Percentiles rank a stretch among this genome's conserved stretches.
These are phyloP conservation scores for Pseudomyrmex gracilis DNA, from an alignment of 1,140 invertebrate genomes.

Conservation along the genomic window DNA sequence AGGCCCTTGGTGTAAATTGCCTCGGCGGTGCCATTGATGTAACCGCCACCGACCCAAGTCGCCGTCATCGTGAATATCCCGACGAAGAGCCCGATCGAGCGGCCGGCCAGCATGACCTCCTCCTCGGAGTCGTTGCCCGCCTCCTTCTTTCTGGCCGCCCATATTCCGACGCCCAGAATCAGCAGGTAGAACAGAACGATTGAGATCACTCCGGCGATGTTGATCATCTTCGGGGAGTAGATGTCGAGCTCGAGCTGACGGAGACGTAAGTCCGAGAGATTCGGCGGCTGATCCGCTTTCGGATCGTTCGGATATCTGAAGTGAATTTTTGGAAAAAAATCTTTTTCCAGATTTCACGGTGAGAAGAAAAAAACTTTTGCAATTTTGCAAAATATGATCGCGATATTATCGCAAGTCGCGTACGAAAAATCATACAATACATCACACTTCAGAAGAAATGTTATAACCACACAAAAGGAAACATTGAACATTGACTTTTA, in stretches of 20 bases:
- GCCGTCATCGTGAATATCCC: slow-evolving; percentile 99
- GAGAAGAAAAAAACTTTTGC: background rate
- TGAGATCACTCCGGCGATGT: slow-evolving; percentile 95
- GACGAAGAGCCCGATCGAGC: slow-evolving; percentile 98
- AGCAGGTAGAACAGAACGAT: slow-evolving; percentile 97
- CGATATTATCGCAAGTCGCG: background rate
- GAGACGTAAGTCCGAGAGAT: slow-evolving; percentile 80
- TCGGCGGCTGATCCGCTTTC: slow-evolving; percentile 80
- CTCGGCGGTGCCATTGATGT: slow-evolving; percentile 99
- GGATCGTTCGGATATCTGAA: slow-evolving; percentile 80
- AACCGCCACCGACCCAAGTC: slow-evolving; percentile 99
- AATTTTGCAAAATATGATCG: background rate
- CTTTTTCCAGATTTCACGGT: background rate
- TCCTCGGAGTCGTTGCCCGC: slow-evolving; percentile 94
- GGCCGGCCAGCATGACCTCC: slow-evolving; percentile 98
- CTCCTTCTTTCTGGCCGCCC: slow-evolving; percentile 97
- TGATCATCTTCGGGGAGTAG: slow-evolving; percentile 90
- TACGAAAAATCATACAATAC: no score
- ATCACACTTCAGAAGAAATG: no score
- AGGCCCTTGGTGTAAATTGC: slow-evolving; percentile 96
- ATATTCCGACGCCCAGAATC: slow-evolving; percentile 97
- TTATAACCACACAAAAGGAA: no score
- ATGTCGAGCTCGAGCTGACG: slow-evolving; percentile 82
- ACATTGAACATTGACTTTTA: no score
- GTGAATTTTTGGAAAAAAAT: slow-evolving; percentile 6